These are phyloP conservation scores for Grammomys surdaster DNA, from an alignment of 2,113 vertebrate genomes.

Conservation along the genomic window DNA sequence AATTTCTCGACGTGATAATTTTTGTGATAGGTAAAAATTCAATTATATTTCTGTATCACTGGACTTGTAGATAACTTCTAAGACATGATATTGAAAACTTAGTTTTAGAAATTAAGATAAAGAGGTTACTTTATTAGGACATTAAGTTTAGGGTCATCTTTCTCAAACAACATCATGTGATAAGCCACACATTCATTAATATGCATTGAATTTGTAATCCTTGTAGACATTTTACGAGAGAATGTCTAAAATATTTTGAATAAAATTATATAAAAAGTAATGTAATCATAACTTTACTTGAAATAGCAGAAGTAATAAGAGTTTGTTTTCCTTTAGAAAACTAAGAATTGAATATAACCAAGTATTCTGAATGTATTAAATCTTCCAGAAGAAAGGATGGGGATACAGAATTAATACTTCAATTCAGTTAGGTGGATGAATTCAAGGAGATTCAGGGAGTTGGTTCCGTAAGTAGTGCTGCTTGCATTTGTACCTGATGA, in stretches of 20 bases:
- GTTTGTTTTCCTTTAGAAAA: slow-evolving; percentile 18
- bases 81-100: slow-evolving; percentile 43
- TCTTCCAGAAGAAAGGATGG: not conserved
- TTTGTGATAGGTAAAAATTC: not conserved
- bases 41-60: not conserved
- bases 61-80: slow-evolving; percentile 27
- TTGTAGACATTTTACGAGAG: not conserved
- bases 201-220: not conserved
- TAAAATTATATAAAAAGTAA: not conserved
- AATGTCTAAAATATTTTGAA: not conserved
- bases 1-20: slow-evolving; percentile 21
- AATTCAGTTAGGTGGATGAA: not conserved
- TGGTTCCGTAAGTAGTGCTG: not conserved
- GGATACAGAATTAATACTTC: slow-evolving; percentile 1
- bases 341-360: not conserved
- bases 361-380: slow-evolving; percentile 17
- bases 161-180: not conserved
- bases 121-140: slow-evolving; percentile 20
- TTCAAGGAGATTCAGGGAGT: not conserved
- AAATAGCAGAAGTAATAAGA: slow-evolving; percentile 16
- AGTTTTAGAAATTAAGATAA: not conserved
- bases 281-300: slow-evolving; percentile 15
- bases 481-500: not conserved
- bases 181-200: not conserved
- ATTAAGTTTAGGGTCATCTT: not conserved